Evolutionary conservation across 2,888 invertebrate genomes (phyloP).

Genomic region (Volucella inanis): DNA sequence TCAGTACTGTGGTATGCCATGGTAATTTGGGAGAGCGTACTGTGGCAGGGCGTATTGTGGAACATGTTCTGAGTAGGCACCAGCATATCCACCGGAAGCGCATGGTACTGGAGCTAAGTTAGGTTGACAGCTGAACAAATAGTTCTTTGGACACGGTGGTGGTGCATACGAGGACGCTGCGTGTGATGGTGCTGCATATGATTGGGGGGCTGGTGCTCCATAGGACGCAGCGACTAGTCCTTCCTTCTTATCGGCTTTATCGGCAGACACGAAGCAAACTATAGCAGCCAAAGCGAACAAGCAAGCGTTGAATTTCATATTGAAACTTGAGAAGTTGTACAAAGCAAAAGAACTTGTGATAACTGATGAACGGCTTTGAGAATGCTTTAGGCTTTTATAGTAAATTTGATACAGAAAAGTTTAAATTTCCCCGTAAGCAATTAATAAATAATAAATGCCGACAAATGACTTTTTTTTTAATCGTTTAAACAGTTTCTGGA

Average conservation of each 20-base stretch:
- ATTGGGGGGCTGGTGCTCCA: slow-evolving; percentile 74
- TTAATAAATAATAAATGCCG: slow-evolving; percentile 2
- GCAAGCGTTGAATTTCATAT: slow-evolving; percentile 79
- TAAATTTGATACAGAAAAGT: neutral
- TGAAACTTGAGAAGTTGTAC: slow-evolving; percentile 59
- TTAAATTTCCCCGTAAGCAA: slow-evolving; percentile 7
- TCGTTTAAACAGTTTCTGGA: slow-evolving; percentile 3
- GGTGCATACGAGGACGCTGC: slow-evolving; percentile 75
- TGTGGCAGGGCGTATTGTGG: slow-evolving; percentile 63
- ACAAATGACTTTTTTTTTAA: neutral
- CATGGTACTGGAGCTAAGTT: slow-evolving; percentile 79
- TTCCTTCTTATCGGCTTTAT: slow-evolving; percentile 61
- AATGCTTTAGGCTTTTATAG: slow-evolving; percentile 49
- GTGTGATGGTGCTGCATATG: slow-evolving; percentile 54
- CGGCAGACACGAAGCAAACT: slow-evolving; percentile 77
- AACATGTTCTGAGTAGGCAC: slow-evolving; percentile 80
- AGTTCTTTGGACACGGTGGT: slow-evolving; percentile 78
- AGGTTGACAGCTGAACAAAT: slow-evolving; percentile 80
- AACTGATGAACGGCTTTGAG: slow-evolving; percentile 43
- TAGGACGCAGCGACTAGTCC: slow-evolving; percentile 57
- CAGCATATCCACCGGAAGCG: slow-evolving; percentile 75
- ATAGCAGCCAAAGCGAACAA: slow-evolving; percentile 77
- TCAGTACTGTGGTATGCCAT: slow-evolving; percentile 51
- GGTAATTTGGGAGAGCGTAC: slow-evolving; percentile 24
- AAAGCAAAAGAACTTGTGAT: slow-evolving; percentile 45